Percentiles rank a stretch among this genome's conserved stretches.
Conservation (phyloP, 2,113 vertebrate genomes). For the Calyptommatus sinebrachiatus region DNA sequence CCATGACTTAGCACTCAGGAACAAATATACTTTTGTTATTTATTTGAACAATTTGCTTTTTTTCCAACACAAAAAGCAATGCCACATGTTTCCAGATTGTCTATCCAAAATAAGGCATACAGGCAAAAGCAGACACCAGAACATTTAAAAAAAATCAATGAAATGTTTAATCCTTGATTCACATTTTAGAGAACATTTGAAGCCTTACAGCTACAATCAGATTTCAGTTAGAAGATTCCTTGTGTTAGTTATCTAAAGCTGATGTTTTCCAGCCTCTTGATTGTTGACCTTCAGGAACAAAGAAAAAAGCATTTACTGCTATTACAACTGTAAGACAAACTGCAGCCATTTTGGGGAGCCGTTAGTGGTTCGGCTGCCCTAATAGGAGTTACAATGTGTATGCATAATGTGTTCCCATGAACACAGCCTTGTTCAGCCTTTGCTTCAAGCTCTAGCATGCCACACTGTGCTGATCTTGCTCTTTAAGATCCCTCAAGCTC, state of each 20-base stretch:
- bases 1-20: conserved; percentile 1
- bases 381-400: background rate
- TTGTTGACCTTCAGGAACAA: background rate
- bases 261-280: background rate
- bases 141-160: background rate
- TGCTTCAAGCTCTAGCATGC: background rate
- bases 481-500: background rate
- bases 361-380: background rate
- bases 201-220: background rate
- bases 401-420: background rate
- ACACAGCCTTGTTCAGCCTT: background rate
- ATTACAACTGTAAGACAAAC: background rate
- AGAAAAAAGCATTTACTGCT: background rate
- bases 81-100: background rate
- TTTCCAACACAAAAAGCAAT: conserved; percentile 12
- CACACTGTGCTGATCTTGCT: background rate
- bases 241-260: background rate
- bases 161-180: background rate
- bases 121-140: background rate
- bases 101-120: conserved; percentile 12
- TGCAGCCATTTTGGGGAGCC: background rate
- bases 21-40: background rate
- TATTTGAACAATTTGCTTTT: background rate
- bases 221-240: background rate
- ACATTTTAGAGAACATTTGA: background rate